Evolutionary conservation across 2,797 vertebrate species (phyloP).

Genomic region (Tarsius wallacei): DNA sequence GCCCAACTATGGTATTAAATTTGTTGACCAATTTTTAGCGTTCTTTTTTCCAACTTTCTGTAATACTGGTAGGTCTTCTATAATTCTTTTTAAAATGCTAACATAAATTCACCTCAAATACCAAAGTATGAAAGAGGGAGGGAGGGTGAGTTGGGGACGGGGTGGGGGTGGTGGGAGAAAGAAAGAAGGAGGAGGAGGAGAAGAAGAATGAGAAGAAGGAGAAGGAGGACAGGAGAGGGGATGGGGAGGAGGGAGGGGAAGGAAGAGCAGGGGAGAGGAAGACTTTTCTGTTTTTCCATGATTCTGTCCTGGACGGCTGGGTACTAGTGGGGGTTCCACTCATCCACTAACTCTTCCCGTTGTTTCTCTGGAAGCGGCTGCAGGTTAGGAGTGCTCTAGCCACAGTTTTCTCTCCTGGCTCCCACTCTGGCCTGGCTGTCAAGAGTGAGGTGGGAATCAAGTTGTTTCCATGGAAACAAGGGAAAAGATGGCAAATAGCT

Average conservation of each 20-base stretch:
- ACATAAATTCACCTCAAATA: background rate
- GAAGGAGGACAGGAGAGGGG: no score
- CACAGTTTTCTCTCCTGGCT: rapidly evolving
- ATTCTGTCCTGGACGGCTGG: background rate
- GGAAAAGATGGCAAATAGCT: background rate
- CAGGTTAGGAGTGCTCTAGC: background rate
- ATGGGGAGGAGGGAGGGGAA: no score
- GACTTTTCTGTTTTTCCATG: no score
- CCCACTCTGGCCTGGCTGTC: background rate
- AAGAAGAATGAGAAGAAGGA: no score
- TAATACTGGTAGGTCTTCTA: background rate
- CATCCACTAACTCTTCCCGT: no score
- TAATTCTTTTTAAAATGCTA: background rate
- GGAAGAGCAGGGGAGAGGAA: no score
- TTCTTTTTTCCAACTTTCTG: background rate
- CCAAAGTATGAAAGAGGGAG: no score
- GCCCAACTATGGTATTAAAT: rapidly evolving
- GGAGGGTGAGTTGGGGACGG: no score
- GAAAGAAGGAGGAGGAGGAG: no score
- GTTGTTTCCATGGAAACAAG: rapidly evolving
- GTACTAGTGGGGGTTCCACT: background rate
- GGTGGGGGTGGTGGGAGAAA: background rate
- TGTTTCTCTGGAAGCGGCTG: no score
- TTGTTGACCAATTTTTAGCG: background rate
- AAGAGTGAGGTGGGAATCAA: rapidly evolving